A percentile compares a stretch with the other conserved stretches of the same genome.
Evolutionary conservation across 2,797 vertebrate genomes (phyloP).

Genomic region (Acomys russatus): DNA sequence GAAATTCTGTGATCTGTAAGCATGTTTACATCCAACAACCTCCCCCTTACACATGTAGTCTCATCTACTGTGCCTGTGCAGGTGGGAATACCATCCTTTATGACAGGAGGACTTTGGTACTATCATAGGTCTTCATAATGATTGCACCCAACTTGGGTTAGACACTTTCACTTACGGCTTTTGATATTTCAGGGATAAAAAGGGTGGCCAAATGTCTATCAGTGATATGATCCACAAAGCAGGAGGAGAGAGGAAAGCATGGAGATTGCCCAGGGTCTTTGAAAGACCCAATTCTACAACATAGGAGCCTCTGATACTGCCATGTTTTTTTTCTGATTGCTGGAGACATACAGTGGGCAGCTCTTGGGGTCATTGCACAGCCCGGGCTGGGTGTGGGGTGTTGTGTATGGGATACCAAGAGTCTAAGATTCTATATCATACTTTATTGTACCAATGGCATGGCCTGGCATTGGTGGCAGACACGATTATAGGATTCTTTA

Average conservation of each 20-base stretch:
- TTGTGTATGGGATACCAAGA: accelerated
- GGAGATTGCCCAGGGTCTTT: neutral
- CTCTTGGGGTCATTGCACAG: neutral
- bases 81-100: neutral
- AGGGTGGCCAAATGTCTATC: no score
- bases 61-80: no score
- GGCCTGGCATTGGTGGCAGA: neutral
- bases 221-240: neutral
- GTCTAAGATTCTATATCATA: no score
- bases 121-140: neutral
- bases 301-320: neutral
- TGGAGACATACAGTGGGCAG: accelerated
- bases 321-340: neutral
- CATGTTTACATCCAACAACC: neutral
- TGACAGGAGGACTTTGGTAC: neutral
- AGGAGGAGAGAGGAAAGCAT: neutral
- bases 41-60: accelerated
- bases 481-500: neutral
- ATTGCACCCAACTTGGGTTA: neutral
- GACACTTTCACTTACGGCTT: neutral
- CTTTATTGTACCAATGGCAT: neutral
- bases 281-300: neutral
- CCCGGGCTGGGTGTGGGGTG: neutral
- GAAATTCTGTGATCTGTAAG: neutral
- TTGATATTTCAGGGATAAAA: neutral